These are phyloP conservation scores for Noctua janthe DNA, from an alignment of 2,888 invertebrate genomes.

Conservation along the genomic window DNA sequence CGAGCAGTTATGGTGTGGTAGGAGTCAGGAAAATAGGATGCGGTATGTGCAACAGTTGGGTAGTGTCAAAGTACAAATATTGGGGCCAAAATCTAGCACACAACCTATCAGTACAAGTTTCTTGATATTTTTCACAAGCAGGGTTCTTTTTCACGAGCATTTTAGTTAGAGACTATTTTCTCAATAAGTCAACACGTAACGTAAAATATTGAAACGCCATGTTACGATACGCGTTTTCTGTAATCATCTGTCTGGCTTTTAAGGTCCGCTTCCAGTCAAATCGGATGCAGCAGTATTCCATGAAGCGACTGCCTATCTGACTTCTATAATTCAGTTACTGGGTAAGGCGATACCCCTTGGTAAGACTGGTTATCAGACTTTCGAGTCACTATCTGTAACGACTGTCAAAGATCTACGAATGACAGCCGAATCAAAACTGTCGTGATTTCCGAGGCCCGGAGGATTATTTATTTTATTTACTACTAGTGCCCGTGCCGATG, in stretches of 20 bases:
- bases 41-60: conserved; percentile 52
- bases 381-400: neutral
- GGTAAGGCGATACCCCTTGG: neutral
- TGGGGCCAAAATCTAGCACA: neutral
- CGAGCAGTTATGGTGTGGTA: conserved; percentile 70
- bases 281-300: too few species aligned
- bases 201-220: neutral
- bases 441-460: neutral
- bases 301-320: neutral
- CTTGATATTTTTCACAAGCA: neutral
- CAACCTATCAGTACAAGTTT: neutral
- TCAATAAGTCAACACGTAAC: too few species aligned
- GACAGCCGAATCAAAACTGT: neutral
- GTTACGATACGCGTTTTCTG: neutral
- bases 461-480: too few species aligned
- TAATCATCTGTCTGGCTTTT: neutral
- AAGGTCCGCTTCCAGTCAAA: neutral
- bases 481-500: too few species aligned
- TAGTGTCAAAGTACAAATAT: neutral
- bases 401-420: neutral
- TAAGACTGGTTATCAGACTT: neutral
- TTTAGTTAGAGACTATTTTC: neutral
- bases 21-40: conserved; percentile 52
- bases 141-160: neutral
- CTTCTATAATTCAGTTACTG: neutral